Conservation (phyloP, 2,888 invertebrate genomes). For the Acronicta alni region DNA sequence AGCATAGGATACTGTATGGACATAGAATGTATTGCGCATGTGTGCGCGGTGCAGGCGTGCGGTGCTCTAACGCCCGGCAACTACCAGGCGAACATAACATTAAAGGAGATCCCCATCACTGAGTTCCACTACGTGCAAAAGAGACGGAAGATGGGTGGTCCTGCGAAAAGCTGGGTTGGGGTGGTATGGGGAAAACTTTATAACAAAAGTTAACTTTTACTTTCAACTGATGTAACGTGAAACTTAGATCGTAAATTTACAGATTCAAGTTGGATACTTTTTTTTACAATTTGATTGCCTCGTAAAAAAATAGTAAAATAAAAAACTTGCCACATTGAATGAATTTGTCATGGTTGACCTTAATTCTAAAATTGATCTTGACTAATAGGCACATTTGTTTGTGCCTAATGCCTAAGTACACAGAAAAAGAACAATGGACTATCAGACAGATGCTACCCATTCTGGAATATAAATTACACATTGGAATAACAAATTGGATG, state of each 20-base stretch:
- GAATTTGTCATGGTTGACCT: too few relatives aligned
- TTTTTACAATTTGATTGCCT: too few relatives aligned
- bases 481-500: slow-evolving; percentile 20
- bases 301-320: too few relatives aligned
- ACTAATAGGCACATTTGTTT: slow-evolving; percentile 46
- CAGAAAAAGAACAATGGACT: slow-evolving; percentile 42
- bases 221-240: slow-evolving; percentile 3
- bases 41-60: slow-evolving; percentile 87
- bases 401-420: slow-evolving; percentile 10
- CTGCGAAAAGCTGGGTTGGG: slow-evolving; percentile 23
- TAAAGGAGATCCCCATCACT: slow-evolving; percentile 52
- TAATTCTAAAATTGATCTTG: slow-evolving; percentile 11
- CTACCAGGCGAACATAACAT: slow-evolving; percentile 78
- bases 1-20: slow-evolving; percentile 59
- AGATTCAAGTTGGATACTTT: background rate
- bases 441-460: slow-evolving; percentile 24
- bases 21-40: slow-evolving; percentile 76
- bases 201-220: background rate
- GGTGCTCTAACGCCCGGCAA: slow-evolving; percentile 84
- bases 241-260: slow-evolving; percentile 1
- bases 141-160: slow-evolving; percentile 32
- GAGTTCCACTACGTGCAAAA: slow-evolving; percentile 16
- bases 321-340: too few relatives aligned
- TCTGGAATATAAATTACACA: slow-evolving; percentile 34
- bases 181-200: slow-evolving; percentile 25